Percentiles rank a stretch among this genome's conserved stretches.
phyloP scores from a whole-genome alignment of 2,113 vertebrate species.

The Dascyllus trimaculatus region DNA sequence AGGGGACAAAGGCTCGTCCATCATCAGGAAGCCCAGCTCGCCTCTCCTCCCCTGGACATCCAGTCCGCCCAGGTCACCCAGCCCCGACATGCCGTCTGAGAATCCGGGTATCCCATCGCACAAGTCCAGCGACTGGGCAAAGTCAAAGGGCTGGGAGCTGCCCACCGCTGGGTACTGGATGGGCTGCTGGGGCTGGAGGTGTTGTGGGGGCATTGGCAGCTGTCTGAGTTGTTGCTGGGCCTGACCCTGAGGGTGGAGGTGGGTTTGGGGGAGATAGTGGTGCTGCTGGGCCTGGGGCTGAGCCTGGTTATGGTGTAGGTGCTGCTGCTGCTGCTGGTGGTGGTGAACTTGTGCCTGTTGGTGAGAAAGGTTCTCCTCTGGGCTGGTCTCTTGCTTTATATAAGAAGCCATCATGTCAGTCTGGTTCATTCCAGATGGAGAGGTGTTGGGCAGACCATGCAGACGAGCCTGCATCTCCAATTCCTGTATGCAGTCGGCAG shows the following conservation, averaged over 20 bases:
- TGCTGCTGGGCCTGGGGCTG: constrained; percentile 74
- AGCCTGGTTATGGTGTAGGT: constrained; percentile 79
- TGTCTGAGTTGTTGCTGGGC: constrained; percentile 76
- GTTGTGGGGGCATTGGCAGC: constrained; percentile 74
- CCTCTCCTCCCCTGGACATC: constrained; percentile 89
- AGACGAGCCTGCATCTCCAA: constrained; percentile 96
- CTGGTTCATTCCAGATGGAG: constrained; percentile 89
- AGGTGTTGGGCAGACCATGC: constrained; percentile 91
- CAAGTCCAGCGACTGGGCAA: constrained; percentile 90
- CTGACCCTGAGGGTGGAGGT: constrained; percentile 78
- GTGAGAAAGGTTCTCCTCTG: constrained; percentile 85
- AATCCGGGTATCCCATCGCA: constrained; percentile 88
- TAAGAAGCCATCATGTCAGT: constrained; percentile 87
- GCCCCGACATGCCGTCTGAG: constrained; percentile 87
- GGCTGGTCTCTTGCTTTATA: constrained; percentile 91
- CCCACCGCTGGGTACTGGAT: constrained; percentile 84
- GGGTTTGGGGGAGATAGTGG: constrained; percentile 76
- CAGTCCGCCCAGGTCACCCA: constrained; percentile 87
- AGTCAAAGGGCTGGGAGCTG: constrained; percentile 90
- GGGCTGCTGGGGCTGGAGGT: constrained; percentile 85
- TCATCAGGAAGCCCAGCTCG: constrained; percentile 92
- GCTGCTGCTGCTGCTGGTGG: constrained; percentile 80
- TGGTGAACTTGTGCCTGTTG: constrained; percentile 70
- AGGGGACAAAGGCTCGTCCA: constrained; percentile 95
- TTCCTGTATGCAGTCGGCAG: constrained; percentile 84